Base-by-base conservation (phyloP, 1,140 invertebrate genomes). In the Laupala kohalensis region DNA sequence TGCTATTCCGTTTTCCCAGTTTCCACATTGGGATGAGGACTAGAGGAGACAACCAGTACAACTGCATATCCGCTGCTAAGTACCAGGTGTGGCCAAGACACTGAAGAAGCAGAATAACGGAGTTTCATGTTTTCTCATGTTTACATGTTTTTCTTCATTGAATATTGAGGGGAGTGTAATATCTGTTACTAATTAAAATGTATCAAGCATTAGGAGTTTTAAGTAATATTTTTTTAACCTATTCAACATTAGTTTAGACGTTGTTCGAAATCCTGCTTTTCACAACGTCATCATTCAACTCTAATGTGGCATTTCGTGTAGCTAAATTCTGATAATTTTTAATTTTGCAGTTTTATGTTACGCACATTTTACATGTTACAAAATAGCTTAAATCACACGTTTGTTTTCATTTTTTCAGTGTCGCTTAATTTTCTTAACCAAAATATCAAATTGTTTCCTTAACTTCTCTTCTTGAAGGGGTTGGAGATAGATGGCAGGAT, bases 21-120 rank as follows among this genome's bases (percentile, higher is more conserved):
- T 67, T 71, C 23, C 64, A 15, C 15, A 79, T 37, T 4, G 80
- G 84, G 64, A 80, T 81, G 24, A 86, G 71, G 4, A 86, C 73
- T 2, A 86, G 19, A 3, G 83, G 84, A 6, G 83, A 82, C 28
- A 90, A 69, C 15, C 88, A 76, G 75, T 88, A 90, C 69, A 91
- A 83, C 77, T 92, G 90, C 81, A 90, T 88, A 75, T 92, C 91
- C 53, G 89, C 88, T 3, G 90, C 81, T 25, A 86, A 71, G 71
- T 84, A 88, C 86, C 85, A 87, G 0, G 82, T 78, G 82, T 83
- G 85, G 4, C 80, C 83, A 81, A 86, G 81, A 75, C 86, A 86
- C 83, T 78, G 65, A 13, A 27, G 9, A 19, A 53, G 9, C 9
- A 53, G 4, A 0, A 53, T 13, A 53, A 53, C 19, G 37, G 1